phyloP scores from a whole-genome alignment of 2,113 vertebrate species.

The Pelobates fuscus region DNA sequence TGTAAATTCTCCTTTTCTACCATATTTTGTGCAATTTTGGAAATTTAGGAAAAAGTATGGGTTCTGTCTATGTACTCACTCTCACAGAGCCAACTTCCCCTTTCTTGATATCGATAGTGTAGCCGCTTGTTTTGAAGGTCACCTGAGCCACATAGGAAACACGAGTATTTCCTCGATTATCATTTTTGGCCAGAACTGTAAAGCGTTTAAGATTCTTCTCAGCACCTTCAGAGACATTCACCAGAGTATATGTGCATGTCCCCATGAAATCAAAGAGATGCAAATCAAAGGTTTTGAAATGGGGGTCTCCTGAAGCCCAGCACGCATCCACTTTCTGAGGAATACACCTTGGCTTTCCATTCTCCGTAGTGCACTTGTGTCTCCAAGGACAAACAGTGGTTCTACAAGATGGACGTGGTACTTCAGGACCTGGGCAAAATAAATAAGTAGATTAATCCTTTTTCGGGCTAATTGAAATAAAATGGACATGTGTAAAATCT shows the following conservation, averaged over 20 bases:
- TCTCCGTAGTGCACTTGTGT: conserved; percentile 63
- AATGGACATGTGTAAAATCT: too few species aligned
- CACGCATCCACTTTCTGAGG: conserved; percentile 66
- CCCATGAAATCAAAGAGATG: conserved; percentile 81
- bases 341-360: conserved; percentile 65
- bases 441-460: not conserved
- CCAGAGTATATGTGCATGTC: conserved; percentile 79
- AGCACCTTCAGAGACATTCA: conserved; percentile 50
- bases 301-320: conserved; percentile 80
- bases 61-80: conserved; percentile 12
- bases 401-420: conserved; percentile 20
- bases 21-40: too few species aligned
- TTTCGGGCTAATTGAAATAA: too few species aligned
- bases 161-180: conserved; percentile 65
- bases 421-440: conserved; percentile 22
- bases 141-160: conserved; percentile 71
- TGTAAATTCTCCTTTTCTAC: too few species aligned
- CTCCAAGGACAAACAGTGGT: conserved; percentile 56
- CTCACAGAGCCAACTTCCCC: conserved; percentile 24
- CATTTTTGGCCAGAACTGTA: conserved; percentile 75
- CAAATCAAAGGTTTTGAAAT: conserved; percentile 82
- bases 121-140: conserved; percentile 64
- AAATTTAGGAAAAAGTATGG: too few species aligned
- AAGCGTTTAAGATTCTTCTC: conserved; percentile 64
- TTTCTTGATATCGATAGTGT: conserved; percentile 74